Evolutionary conservation across 2,797 vertebrate species (phyloP).

Genomic region (Margarornis squamiger): DNA sequence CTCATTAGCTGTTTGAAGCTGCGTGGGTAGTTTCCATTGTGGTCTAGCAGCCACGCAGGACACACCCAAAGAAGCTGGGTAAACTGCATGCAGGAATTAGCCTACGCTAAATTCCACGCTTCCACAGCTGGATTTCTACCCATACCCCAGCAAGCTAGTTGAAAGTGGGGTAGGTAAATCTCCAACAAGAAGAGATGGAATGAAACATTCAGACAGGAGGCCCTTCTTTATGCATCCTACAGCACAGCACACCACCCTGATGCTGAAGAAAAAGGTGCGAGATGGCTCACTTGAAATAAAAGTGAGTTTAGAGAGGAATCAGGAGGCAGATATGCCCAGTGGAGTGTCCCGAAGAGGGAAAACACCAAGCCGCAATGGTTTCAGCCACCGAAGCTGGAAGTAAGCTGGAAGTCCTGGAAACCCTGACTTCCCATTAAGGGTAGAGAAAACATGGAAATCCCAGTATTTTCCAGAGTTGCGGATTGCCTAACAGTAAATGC

Average conservation of each 20-base stretch:
- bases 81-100: constrained; percentile 34
- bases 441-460: constrained; percentile 20
- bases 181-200: neutral
- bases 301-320: neutral
- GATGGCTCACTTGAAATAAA: neutral
- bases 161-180: neutral
- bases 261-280: neutral
- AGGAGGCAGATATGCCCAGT: neutral
- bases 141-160: neutral
- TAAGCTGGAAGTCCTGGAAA: neutral
- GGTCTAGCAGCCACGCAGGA: constrained; percentile 54
- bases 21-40: constrained; percentile 66
- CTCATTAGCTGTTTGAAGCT: constrained; percentile 65
- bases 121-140: constrained; percentile 2
- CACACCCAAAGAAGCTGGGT: constrained; percentile 50
- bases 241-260: neutral
- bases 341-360: neutral
- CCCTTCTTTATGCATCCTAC: neutral
- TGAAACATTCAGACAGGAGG: neutral
- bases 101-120: constrained; percentile 1
- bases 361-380: neutral
- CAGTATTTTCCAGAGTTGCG: constrained; percentile 14
- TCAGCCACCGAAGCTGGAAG: neutral
- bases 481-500: neutral
- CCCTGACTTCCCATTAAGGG: neutral